Evolutionary conservation across 2,113 vertebrate species (phyloP).

Genomic region (Brachyhypopomus gauderio): DNA sequence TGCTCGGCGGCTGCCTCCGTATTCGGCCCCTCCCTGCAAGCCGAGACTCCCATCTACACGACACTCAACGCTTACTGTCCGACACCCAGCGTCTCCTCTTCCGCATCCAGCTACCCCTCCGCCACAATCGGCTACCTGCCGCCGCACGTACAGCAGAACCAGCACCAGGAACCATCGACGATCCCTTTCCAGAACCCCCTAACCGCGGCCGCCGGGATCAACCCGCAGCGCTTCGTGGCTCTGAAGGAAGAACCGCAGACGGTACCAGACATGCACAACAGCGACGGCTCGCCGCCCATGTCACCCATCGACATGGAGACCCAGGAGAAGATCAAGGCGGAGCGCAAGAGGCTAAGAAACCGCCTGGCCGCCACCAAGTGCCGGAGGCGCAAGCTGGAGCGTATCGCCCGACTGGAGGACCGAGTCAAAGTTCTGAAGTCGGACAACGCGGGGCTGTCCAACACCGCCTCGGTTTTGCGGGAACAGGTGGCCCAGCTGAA

Average conservation of each 20-base stretch:
- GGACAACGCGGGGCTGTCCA: slow-evolving; percentile 89
- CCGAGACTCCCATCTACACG: slow-evolving; percentile 87
- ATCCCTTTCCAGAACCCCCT: slow-evolving; percentile 69
- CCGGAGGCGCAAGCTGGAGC: slow-evolving; percentile 89
- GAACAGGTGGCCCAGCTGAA: slow-evolving; percentile 93
- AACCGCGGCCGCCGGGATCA: slow-evolving; percentile 55
- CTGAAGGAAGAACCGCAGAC: slow-evolving; percentile 92
- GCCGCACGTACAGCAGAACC: slow-evolving; percentile 75
- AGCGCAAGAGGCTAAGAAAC: slow-evolving; percentile 88
- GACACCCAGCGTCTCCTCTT: slow-evolving; percentile 69
- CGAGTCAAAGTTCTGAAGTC: slow-evolving; percentile 87
- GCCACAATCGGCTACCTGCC: slow-evolving; percentile 80
- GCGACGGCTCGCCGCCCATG: slow-evolving; percentile 83
- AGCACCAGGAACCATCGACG: slow-evolving; percentile 50
- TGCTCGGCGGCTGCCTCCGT: slow-evolving; percentile 77
- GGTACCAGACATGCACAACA: slow-evolving; percentile 83
- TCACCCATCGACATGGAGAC: slow-evolving; percentile 91
- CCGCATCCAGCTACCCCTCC: slow-evolving; percentile 73
- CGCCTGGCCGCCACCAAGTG: slow-evolving; percentile 91
- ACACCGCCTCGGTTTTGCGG: slow-evolving; percentile 83
- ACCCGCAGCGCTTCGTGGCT: slow-evolving; percentile 70
- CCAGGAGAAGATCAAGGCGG: slow-evolving; percentile 90
- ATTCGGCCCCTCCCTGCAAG: slow-evolving; percentile 77
- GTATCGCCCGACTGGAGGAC: slow-evolving; percentile 90
- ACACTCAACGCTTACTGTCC: slow-evolving; percentile 85